Conservation (phyloP, 2,888 invertebrate genomes). For the Melieria picta region DNA sequence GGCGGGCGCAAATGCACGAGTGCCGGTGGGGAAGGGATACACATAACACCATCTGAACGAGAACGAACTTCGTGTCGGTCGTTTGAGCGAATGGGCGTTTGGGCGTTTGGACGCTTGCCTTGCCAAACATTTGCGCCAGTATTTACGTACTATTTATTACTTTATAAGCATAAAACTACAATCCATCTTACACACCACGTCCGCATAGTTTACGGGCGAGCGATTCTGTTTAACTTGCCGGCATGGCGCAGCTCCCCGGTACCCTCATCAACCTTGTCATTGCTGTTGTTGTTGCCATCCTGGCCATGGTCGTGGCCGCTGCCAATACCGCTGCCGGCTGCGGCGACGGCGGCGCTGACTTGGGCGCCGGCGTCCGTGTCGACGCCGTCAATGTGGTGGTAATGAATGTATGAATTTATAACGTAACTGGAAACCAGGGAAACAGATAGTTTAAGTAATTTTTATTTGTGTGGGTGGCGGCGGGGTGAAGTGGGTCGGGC, state of each 20-base stretch:
- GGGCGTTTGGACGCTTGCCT: constrained; percentile 10
- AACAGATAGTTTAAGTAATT: constrained; percentile 54
- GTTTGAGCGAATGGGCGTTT: constrained; percentile 10
- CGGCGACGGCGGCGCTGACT: neutral
- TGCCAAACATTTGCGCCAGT: constrained; percentile 35
- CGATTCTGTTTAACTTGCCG: constrained; percentile 56
- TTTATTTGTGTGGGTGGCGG: neutral
- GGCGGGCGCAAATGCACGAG: neutral
- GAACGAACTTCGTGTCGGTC: neutral
- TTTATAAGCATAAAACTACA: constrained; percentile 55
- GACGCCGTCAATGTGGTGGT: constrained; percentile 45
- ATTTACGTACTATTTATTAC: constrained; percentile 60
- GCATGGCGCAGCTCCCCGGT: neutral
- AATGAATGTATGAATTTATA: constrained; percentile 62
- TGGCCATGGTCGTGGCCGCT: neutral
- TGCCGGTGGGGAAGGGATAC: neutral
- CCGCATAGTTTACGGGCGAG: constrained; percentile 53
- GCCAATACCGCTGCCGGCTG: neutral
- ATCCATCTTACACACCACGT: constrained; percentile 42
- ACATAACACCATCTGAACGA: neutral
- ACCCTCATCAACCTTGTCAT: neutral
- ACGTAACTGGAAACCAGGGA: constrained; percentile 57
- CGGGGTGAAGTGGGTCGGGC: too few species aligned
- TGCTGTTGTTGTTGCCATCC: neutral
- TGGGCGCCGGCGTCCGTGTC: neutral